Conservation (phyloP, 2,113 vertebrate species). For the Ovis canadensis region DNA sequence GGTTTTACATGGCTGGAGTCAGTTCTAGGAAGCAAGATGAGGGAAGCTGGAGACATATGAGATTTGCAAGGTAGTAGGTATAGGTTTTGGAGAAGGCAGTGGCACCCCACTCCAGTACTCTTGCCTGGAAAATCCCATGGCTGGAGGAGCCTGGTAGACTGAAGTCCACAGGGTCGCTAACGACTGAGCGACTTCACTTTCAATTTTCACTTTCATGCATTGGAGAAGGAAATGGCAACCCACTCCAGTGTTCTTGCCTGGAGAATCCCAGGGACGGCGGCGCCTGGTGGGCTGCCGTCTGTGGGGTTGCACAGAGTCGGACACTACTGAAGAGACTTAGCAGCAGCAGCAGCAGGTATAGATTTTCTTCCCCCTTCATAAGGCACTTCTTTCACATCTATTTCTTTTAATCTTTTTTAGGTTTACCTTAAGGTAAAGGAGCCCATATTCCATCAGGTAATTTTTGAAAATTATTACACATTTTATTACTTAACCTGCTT, state of each 20-base stretch:
- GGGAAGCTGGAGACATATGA: neutral
- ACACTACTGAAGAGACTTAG: no score
- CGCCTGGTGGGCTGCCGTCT: no score
- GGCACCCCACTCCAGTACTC: no score
- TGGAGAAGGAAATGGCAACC: no score
- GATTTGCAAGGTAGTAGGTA: neutral
- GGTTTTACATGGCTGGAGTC: neutral
- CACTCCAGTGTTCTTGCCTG: no score
- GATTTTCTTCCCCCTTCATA: neutral
- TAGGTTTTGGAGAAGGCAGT: neutral
- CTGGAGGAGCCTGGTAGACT: no score
- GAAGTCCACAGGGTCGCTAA: no score
- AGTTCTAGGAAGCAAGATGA: neutral
- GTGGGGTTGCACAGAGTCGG: no score
- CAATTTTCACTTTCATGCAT: no score
- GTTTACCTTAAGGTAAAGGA: slow-evolving; percentile 96
- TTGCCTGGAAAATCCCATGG: no score
- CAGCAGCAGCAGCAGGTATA: neutral
- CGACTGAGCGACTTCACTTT: no score
- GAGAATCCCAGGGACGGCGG: no score
- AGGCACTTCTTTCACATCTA: neutral
- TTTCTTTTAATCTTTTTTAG: slow-evolving; percentile 78
- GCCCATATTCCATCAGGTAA: slow-evolving; percentile 98
- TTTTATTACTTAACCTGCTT: slow-evolving; percentile 44
- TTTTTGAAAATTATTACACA: slow-evolving; percentile 23